These are phyloP conservation scores for Myotis vivesi DNA, from an alignment of 2,797 vertebrate species.

Conservation along the genomic window DNA sequence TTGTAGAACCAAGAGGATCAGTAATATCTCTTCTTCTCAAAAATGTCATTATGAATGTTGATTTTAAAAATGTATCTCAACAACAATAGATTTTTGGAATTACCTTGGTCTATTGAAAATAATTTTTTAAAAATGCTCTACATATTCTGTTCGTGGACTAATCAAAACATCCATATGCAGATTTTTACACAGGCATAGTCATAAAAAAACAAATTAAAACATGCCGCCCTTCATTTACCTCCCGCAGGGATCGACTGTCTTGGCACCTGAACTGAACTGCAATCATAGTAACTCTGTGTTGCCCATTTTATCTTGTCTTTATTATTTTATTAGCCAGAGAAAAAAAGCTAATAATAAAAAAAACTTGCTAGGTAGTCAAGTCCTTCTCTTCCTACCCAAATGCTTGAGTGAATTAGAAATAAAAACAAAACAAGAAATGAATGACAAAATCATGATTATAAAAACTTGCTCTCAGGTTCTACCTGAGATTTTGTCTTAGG, in stretches of 20 bases:
- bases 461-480: background rate
- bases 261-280: background rate
- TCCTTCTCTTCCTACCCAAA: background rate
- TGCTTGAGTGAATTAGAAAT: background rate
- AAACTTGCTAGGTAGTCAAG: background rate
- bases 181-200: background rate
- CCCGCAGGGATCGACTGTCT: background rate
- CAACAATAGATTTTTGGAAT: background rate
- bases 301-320: background rate
- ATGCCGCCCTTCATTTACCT: background rate
- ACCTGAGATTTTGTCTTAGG: background rate
- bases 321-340: background rate
- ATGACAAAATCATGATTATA: background rate
- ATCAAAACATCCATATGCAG: background rate
- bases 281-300: background rate
- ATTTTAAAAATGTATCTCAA: constrained; percentile 4
- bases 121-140: background rate
- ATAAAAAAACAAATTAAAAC: constrained; percentile 21
- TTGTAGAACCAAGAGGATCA: background rate
- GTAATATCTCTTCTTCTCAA: background rate
- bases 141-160: background rate
- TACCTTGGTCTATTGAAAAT: background rate
- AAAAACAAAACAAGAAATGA: background rate
- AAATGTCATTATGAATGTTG: background rate
- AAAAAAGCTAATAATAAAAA: background rate